phyloP scores from a whole-genome alignment of 2,797 vertebrate genomes.

The Hafferia zeledoni region DNA sequence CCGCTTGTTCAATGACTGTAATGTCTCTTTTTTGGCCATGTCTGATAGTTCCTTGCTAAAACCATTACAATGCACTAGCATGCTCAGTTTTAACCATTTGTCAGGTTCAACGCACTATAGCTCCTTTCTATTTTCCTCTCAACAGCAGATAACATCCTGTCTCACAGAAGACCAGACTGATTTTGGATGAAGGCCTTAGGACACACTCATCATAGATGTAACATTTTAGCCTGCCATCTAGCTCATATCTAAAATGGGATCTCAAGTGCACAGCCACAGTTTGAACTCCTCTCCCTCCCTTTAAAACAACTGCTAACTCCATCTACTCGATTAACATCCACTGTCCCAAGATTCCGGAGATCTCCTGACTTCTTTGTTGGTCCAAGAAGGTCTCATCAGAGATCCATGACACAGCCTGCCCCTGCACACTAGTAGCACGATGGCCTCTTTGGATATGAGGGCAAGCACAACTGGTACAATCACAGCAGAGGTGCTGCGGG shows the following conservation, averaged over 20 bases:
- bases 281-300: neutral
- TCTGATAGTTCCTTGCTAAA: neutral
- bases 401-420: rapidly evolving
- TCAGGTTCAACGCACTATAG: rapidly evolving
- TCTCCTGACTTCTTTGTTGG: neutral
- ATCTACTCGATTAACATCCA: neutral
- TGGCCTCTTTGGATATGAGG: neutral
- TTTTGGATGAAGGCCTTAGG: neutral
- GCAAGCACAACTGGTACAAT: neutral
- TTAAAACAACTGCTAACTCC: neutral
- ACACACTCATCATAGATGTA: neutral
- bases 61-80: neutral
- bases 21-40: neutral
- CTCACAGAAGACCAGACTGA: neutral
- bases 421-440: rapidly evolving
- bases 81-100: neutral
- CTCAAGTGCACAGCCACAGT: neutral
- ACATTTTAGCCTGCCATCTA: neutral
- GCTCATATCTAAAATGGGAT: neutral
- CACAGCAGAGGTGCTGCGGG: neutral
- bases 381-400: neutral
- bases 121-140: neutral
- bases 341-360: neutral
- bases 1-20: neutral
- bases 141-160: neutral